Base-by-base conservation (phyloP, 2,888 invertebrate genomes). In the Argyra leucocephala region DNA sequence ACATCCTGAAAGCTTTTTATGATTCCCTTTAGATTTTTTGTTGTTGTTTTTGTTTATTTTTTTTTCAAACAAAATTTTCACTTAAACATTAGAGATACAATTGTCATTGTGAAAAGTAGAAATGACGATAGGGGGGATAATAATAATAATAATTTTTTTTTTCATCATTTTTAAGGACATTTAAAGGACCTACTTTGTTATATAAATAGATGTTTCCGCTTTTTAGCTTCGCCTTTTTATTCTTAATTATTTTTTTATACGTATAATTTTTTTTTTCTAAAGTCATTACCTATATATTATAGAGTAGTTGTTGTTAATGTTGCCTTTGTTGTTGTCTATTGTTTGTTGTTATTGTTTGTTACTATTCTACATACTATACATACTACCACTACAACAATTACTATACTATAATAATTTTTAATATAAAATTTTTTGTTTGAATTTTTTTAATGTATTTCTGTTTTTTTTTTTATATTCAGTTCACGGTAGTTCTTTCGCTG, bases 361-460 rank as follows among this genome's bases (percentile, higher is more conserved):
- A 4, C 57, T 58, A 31, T 6, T 21, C 57, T 59, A 31, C 37
- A 67, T 65, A 2, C 65, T 31, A n/a, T n/a, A n/a, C n/a, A n/a
- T n/a, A n/a, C n/a, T n/a, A n/a, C n/a, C n/a, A n/a, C n/a, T n/a
- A n/a, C n/a, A n/a, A n/a, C n/a, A n/a, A n/a, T n/a, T n/a, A n/a
- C n/a, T n/a, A n/a, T n/a, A n/a, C n/a, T n/a, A n/a, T n/a, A n/a
- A n/a, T n/a, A n/a, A n/a, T n/a, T n/a, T n/a, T n/a, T n/a, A n/a
- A n/a, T n/a, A n/a, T n/a, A n/a, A n/a, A n/a, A n/a, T n/a, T n/a
- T n/a, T n/a, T n/a, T n/a, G n/a, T n/a, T n/a, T n/a, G n/a, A n/a
- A n/a, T n/a, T n/a, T n/a, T n/a, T n/a, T n/a, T n/a, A n/a, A n/a
- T n/a, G n/a, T n/a, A n/a, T n/a, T n/a, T n/a, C n/a, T n/a, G n/a